Base-by-base conservation (phyloP, 2,888 invertebrate genomes). In the Exocentrus adspersus region DNA sequence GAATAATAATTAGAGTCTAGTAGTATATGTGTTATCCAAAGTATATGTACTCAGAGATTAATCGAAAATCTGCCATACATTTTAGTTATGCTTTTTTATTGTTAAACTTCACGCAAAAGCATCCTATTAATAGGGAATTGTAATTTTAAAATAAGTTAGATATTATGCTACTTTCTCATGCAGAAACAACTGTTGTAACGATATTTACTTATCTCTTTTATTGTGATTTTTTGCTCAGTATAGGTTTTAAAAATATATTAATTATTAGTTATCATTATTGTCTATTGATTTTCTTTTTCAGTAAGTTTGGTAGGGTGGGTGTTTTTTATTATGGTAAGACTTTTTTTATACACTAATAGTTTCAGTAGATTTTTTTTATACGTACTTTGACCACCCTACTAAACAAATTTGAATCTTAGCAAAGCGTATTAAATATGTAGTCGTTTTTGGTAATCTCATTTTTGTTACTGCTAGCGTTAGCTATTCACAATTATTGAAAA, bases 291-390 rank as follows among this genome's bases (percentile, higher is more conserved):
- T 60, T 65, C 63, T 69, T 72, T 74, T 77, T 79, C 77, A 77
- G 77, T 77, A 62, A 74, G 79, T 80, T 82, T 82, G 80, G 81
- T 82, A 82, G 82, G 82, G 81, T 81, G 81, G 81, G 82, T 81
- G 81, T 65, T 61, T 60, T n/a, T 68, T 66, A 68, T 62, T 66
- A 51, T 65, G 67, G 67, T 64, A 63, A 63, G 45, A 59, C 37
- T 54, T 59, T 62, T 41, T 61, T 60, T 67, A 62, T 59, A 54
- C 42, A 52, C 30, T 45, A 17, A 12, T 57, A 57, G 42, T n/a
- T 4, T 54, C 42, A 54, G 41, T 59, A 17, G 48, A 48, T 41
- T 28, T 60, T 56, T 50, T 59, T 62, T 59, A 62, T 68, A 45
- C 43, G 28, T 65, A 61, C n/a, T n/a, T 70, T 64, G 62, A 76